Conservation (phyloP, 1,140 invertebrate species). For the Anastrepha ludens region DNA sequence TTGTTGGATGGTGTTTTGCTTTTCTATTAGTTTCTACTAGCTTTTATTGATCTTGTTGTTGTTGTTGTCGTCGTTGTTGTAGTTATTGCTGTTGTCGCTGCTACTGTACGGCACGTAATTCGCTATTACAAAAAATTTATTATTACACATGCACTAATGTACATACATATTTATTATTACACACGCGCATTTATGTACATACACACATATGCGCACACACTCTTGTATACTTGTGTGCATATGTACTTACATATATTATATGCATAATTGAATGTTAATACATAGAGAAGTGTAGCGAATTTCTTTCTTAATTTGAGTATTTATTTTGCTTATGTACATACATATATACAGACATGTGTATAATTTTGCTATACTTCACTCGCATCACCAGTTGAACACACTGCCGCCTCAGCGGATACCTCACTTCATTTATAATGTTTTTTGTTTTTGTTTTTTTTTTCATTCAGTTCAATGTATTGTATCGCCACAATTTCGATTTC, state of each 20-base stretch:
- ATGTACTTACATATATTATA: neutral
- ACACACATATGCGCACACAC: neutral
- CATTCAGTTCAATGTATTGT: slow-evolving; percentile 5
- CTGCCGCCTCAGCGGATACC: neutral
- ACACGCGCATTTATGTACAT: no score
- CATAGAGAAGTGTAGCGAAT: slow-evolving; percentile 29
- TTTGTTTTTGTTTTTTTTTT: neutral
- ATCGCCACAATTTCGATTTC: slow-evolving; percentile 28
- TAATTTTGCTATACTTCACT: neutral
- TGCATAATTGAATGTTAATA: neutral
- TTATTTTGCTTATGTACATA: neutral
- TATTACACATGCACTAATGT: neutral
- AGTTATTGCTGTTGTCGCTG: neutral
- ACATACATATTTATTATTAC: no score
- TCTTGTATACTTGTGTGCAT: neutral
- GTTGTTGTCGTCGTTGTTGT: neutral
- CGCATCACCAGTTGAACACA: neutral
- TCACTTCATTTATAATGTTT: neutral
- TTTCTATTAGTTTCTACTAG: slow-evolving; percentile 40
- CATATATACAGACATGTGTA: no score
- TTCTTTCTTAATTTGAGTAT: neutral
- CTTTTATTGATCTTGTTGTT: slow-evolving; percentile 11
- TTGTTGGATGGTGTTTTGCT: slow-evolving; percentile 11
- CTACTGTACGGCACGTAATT: slow-evolving; percentile 3
- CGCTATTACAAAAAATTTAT: slow-evolving; percentile 26